phyloP scores from a whole-genome alignment of 2,113 vertebrate genomes.

The Geococcyx californianus region DNA sequence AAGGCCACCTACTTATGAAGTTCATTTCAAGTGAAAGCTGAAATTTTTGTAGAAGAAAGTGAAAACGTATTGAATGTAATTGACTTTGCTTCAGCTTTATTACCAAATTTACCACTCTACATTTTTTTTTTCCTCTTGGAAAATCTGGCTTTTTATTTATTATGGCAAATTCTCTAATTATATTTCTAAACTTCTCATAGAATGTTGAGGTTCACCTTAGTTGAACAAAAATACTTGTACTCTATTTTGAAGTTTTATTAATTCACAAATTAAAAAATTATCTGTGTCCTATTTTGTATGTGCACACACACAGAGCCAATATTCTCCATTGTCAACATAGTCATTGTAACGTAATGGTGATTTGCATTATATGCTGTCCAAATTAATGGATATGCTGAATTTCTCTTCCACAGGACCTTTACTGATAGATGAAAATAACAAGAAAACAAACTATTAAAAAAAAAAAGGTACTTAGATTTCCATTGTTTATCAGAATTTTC shows the following conservation, averaged over 20 bases:
- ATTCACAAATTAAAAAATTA: not conserved
- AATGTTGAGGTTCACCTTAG: not conserved
- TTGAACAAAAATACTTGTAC: not conserved
- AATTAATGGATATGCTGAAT: not conserved
- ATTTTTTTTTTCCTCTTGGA: not conserved
- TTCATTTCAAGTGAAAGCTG: not conserved
- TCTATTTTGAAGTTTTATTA: not conserved
- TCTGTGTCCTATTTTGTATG: not conserved
- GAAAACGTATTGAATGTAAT: not conserved
- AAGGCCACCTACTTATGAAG: not conserved
- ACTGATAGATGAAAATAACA: not conserved
- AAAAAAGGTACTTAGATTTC: not conserved
- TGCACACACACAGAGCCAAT: accelerated
- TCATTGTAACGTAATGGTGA: not conserved
- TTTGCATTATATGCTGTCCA: not conserved
- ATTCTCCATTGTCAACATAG: not conserved
- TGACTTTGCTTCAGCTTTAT: not conserved
- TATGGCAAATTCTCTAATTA: not conserved
- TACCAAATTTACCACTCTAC: not conserved
- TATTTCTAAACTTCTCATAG: not conserved
- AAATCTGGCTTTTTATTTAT: not conserved
- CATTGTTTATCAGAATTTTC: not conserved
- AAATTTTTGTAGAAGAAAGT: not conserved
- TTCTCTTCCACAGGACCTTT: not conserved
- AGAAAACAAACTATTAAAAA: not conserved